A percentile compares a stretch with the other conserved stretches of the same genome.
phyloP scores from a whole-genome alignment of 1,140 invertebrate genomes.

The Apolygus lucorum region DNA sequence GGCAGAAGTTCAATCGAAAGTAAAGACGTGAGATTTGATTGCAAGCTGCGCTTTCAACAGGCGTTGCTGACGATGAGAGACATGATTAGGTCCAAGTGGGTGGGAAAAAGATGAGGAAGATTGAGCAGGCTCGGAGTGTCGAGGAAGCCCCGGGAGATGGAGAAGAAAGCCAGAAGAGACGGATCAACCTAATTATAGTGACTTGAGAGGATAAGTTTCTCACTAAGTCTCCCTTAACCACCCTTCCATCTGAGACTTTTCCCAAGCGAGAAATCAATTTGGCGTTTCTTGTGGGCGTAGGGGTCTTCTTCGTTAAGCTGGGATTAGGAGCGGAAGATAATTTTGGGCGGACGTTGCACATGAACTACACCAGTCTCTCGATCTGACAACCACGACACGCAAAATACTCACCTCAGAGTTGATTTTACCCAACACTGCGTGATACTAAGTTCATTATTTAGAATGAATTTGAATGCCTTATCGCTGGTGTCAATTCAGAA shows the following conservation, averaged over 20 bases:
- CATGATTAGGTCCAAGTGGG: constrained; percentile 8
- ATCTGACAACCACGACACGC: no score
- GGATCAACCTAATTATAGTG: constrained; percentile 15
- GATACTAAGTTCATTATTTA: no score
- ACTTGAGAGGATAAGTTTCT: constrained; percentile 5
- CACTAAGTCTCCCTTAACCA: not conserved
- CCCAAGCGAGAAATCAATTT: not conserved
- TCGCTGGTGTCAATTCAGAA: no score
- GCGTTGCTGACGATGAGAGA: not conserved
- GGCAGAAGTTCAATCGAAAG: not conserved
- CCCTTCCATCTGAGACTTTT: not conserved
- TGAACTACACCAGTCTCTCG: no score
- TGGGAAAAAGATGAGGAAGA: constrained; percentile 7
- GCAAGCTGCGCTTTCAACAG: not conserved
- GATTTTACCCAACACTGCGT: no score
- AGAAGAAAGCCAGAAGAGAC: not conserved
- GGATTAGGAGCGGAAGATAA: no score
- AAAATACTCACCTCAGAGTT: no score
- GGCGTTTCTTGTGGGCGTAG: not conserved
- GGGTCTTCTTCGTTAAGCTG: no score
- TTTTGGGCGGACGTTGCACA: no score
- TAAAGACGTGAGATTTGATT: not conserved
- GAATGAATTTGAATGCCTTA: no score
- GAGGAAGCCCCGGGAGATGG: not conserved
- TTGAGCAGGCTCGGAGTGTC: not conserved